A percentile compares a stretch with the other conserved stretches of the same genome.
Evolutionary conservation across 2,888 invertebrate genomes (phyloP).

Genomic region (Ectemnius continuus): DNA sequence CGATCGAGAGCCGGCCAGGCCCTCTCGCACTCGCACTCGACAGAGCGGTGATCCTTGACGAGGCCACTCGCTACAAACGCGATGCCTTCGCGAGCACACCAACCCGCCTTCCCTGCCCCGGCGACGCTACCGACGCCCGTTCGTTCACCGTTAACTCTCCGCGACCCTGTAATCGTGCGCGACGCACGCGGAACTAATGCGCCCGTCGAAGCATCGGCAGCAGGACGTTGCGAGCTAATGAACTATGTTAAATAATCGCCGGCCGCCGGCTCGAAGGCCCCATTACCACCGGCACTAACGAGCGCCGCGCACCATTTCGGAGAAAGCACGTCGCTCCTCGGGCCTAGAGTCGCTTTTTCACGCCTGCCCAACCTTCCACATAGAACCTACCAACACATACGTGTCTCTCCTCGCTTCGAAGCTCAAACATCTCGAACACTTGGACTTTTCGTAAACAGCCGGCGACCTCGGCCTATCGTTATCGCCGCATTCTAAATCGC

Average conservation of each 20-base stretch:
- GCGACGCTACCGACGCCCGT: too few relatives aligned
- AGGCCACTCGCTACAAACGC: conserved; percentile 2
- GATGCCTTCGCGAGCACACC: conserved; percentile 3
- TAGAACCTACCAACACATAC: too few relatives aligned
- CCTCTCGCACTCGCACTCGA: background rate
- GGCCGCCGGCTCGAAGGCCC: background rate
- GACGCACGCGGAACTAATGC: conserved; percentile 49
- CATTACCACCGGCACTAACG: conserved; percentile 16
- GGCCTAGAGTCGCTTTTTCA: background rate
- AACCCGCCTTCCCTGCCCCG: background rate
- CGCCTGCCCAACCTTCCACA: too few relatives aligned
- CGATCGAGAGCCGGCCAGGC: background rate
- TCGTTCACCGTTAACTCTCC: too few relatives aligned
- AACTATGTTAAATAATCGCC: conserved; percentile 27
- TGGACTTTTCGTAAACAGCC: background rate
- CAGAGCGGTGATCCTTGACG: conserved; percentile 24
- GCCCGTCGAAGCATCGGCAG: conserved; percentile 14
- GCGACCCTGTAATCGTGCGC: background rate
- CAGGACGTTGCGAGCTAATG: conserved; percentile 38
- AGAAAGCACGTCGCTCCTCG: conserved; percentile 29
- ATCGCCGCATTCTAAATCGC: conserved; percentile 1
- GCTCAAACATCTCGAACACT: background rate
- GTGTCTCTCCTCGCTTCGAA: background rate
- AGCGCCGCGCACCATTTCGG: conserved; percentile 37
- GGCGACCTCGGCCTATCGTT: background rate